Evolutionary conservation across 2,888 invertebrate species (phyloP).

Genomic region (Belgica antarctica): DNA sequence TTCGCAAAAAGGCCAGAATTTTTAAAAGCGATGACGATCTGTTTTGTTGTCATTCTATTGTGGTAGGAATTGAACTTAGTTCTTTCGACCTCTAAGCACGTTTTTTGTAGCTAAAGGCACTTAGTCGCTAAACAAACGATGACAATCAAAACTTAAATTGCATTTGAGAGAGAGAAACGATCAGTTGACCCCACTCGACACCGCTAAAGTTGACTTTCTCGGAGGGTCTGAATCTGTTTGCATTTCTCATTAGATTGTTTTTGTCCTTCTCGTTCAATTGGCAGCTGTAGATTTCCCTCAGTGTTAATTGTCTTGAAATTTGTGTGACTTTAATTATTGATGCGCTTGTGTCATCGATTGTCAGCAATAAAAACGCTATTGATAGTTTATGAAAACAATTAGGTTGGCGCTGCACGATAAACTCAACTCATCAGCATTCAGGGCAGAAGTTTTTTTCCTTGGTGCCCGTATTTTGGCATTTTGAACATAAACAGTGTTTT

Average conservation of each 20-base stretch:
- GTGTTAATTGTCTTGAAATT: slow-evolving; percentile 20
- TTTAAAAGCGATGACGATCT: no score
- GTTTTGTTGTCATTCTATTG: no score
- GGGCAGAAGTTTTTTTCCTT: not conserved
- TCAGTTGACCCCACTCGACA: not conserved
- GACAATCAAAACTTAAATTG: slow-evolving; percentile 10
- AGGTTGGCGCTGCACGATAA: no score
- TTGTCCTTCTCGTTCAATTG: not conserved
- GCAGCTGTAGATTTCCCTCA: slow-evolving; percentile 4
- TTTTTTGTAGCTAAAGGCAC: no score
- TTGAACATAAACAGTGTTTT: no score
- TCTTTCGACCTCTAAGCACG: no score
- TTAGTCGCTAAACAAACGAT: no score
- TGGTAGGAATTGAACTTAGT: no score
- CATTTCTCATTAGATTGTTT: slow-evolving; percentile 19
- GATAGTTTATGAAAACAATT: no score
- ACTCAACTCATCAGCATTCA: not conserved
- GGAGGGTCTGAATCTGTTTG: slow-evolving; percentile 5
- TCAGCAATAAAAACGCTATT: no score
- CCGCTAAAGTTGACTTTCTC: not conserved
- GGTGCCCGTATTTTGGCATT: no score
- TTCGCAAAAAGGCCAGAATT: no score
- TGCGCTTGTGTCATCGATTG: not conserved
- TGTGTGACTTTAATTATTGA: not conserved
- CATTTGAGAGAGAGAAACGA: not conserved